Evolutionary conservation across 2,888 invertebrate species (phyloP).

Genomic region (Dichetophora obliterata): DNA sequence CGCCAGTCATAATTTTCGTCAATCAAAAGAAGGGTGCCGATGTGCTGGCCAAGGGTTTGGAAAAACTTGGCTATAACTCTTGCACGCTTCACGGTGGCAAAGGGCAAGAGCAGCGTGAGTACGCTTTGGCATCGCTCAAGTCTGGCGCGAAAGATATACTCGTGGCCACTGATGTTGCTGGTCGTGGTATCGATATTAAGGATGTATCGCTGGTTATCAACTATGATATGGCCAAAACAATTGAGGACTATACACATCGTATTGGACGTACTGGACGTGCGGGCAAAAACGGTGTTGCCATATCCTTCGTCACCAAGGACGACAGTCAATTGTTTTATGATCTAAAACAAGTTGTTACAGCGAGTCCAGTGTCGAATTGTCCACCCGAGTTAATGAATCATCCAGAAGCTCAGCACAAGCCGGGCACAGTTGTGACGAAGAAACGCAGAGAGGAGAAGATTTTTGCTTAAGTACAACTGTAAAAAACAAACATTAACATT

Average conservation of each 20-base stretch:
- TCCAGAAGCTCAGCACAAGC: conserved; percentile 98
- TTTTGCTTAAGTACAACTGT: conserved; percentile 77
- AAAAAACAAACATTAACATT: background rate
- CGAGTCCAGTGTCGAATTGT: conserved; percentile 93
- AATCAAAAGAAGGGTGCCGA: conserved; percentile 99
- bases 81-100: conserved; percentile 99
- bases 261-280: conserved; percentile 99
- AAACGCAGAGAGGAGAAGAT: conserved; percentile 95
- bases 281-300: conserved; percentile 96
- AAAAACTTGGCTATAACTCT: conserved; percentile 96
- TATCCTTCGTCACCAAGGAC: conserved; percentile 97
- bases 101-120: conserved; percentile 99
- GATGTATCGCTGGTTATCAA: conserved; percentile 99
- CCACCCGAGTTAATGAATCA: conserved; percentile 98
- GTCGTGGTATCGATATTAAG: conserved; percentile 99
- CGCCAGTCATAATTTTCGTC: conserved; percentile 99
- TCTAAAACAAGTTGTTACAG: conserved; percentile 89
- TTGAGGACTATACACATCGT: conserved; percentile 98
- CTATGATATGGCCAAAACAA: conserved; percentile 99
- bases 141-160: conserved; percentile 96
- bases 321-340: conserved; percentile 97
- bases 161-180: conserved; percentile 99
- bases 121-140: conserved; percentile 96
- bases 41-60: conserved; percentile 95
- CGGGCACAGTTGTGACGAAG: conserved; percentile 94